Percentiles rank a stretch among this genome's conserved stretches.
Conservation (phyloP, 2,888 invertebrate species). For the Ophion obscuratus region DNA sequence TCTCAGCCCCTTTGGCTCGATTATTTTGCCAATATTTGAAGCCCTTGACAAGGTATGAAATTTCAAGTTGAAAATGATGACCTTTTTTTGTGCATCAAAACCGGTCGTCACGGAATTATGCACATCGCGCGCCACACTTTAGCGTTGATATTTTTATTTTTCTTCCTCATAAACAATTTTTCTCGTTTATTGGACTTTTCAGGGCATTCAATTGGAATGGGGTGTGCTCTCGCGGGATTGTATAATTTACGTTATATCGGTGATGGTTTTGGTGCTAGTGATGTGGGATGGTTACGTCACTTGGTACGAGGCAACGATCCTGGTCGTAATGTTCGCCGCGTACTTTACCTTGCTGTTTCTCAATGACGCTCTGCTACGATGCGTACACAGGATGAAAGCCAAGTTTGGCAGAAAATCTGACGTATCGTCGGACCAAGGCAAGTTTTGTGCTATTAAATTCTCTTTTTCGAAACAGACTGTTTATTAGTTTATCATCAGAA, state of each 20-base stretch:
- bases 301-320: slow-evolving; percentile 91
- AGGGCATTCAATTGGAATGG: slow-evolving; percentile 92
- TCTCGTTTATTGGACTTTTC: slow-evolving; percentile 54
- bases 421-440: slow-evolving; percentile 65
- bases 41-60: background rate
- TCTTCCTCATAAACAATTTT: slow-evolving; percentile 7
- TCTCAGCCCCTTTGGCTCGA: background rate
- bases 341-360: slow-evolving; percentile 91
- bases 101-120: no score
- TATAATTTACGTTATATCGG: slow-evolving; percentile 90
- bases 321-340: slow-evolving; percentile 89
- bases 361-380: slow-evolving; percentile 68
- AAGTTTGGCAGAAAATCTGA: slow-evolving; percentile 50
- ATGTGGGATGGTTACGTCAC: slow-evolving; percentile 92
- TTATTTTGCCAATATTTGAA: background rate
- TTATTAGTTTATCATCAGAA: no score
- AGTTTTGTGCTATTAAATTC: slow-evolving; percentile 12
- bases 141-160: background rate
- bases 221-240: slow-evolving; percentile 94
- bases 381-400: slow-evolving; percentile 67
- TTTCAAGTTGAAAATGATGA: background rate
- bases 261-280: slow-evolving; percentile 88
- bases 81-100: background rate
- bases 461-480: no score
- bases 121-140: no score